Percentiles rank a stretch among this genome's conserved stretches.
Evolutionary conservation across 2,888 invertebrate genomes (phyloP).

Genomic region (Zygogramma bicolorata): DNA sequence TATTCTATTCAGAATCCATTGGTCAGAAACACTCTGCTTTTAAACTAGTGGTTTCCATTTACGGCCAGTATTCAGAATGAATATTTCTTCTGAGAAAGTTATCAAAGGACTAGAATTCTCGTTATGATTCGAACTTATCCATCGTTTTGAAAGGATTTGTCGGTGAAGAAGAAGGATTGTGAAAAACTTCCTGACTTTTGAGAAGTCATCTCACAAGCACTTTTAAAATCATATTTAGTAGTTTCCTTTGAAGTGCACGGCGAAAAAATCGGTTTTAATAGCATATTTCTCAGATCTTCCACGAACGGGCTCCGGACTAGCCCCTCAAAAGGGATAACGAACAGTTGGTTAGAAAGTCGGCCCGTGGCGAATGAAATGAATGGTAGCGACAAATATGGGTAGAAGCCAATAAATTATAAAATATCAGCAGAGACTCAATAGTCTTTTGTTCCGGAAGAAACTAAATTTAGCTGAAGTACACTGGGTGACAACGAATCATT

Average conservation of each 20-base stretch:
- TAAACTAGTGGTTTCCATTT: too few species aligned
- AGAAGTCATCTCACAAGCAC: neutral
- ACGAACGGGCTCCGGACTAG: neutral
- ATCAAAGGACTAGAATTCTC: neutral
- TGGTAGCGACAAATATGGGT: neutral
- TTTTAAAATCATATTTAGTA: neutral
- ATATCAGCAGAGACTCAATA: too few species aligned
- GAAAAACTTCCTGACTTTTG: neutral
- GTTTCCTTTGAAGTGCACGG: neutral
- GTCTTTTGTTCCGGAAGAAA: too few species aligned
- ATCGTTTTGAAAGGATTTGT: neutral
- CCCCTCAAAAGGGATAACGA: slow-evolving; percentile 1
- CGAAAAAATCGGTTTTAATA: neutral
- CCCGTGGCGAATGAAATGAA: neutral
- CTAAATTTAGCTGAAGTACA: too few species aligned
- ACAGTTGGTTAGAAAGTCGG: neutral
- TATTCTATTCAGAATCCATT: too few species aligned
- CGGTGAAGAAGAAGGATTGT: neutral
- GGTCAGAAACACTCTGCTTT: too few species aligned
- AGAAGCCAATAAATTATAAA: neutral
- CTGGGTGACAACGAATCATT: too few species aligned
- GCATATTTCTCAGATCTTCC: slow-evolving; percentile 2
- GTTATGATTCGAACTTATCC: neutral
- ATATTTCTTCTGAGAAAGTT: neutral
- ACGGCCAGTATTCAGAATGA: too few species aligned